A percentile compares a stretch with the other conserved stretches of the same genome.
These are phyloP conservation scores for Cyclura pinguis DNA, from an alignment of 2,797 vertebrate species.

Conservation along the genomic window DNA sequence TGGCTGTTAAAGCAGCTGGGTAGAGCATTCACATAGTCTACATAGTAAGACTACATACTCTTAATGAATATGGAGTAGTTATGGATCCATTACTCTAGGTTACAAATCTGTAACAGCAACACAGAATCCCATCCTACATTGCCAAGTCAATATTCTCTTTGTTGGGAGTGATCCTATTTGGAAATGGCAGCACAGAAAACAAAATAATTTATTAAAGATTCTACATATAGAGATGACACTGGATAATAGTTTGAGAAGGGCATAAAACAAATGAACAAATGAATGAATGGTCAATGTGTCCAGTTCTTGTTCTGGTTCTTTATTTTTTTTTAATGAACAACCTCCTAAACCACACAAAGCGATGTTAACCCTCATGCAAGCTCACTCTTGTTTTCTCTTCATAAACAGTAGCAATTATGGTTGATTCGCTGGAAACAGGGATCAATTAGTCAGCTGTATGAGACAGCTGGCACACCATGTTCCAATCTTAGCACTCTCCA, in stretches of 20 bases:
- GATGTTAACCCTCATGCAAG: neutral
- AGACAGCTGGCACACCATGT: conserved; percentile 72
- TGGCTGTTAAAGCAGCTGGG: too few species aligned
- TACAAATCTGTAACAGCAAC: too few species aligned
- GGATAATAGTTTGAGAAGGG: neutral
- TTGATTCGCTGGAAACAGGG: conserved; percentile 64
- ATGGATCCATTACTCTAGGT: too few species aligned
- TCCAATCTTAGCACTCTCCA: conserved; percentile 62
- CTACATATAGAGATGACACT: neutral
- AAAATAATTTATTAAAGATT: neutral
- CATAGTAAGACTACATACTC: too few species aligned
- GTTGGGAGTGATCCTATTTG: too few species aligned
- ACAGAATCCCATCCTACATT: neutral
- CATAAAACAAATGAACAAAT: too few species aligned
- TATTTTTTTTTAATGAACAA: neutral
- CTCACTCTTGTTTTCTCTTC: neutral
- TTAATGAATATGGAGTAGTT: too few species aligned
- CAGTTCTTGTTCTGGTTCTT: neutral
- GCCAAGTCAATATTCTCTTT: neutral
- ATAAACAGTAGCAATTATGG: conserved; percentile 62
- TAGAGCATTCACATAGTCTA: too few species aligned
- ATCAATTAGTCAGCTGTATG: conserved; percentile 71
- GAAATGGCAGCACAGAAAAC: neutral
- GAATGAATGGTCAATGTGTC: too few species aligned
- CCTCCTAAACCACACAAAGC: neutral